phyloP scores from a whole-genome alignment of 2,113 vertebrate genomes.

The Genyomyrus donnyi region DNA sequence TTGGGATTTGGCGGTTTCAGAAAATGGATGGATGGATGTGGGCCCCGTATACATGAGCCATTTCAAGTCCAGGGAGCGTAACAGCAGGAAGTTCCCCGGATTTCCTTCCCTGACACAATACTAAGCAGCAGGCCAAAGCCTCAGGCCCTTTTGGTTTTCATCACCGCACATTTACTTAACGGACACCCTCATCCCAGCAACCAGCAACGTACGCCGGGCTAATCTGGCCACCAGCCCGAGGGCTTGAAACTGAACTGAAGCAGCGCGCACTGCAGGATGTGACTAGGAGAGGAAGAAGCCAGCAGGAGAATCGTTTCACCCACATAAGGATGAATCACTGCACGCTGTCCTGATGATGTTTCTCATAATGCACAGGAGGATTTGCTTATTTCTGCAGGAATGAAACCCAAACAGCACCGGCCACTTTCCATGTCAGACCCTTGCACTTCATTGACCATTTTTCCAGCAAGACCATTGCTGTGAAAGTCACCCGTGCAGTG shows the following conservation, averaged over 20 bases:
- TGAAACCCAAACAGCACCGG: not conserved
- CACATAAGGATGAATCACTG: not conserved
- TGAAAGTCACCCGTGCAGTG: not conserved
- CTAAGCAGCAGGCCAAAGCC: not conserved
- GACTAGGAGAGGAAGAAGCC: not conserved
- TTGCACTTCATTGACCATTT: not conserved
- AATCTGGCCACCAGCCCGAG: not conserved
- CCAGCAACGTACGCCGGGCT: not conserved
- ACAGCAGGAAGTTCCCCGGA: conserved; percentile 2
- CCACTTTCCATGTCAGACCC: not conserved
- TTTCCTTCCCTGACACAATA: not conserved
- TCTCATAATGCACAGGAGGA: not conserved
- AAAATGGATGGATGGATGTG: too few species aligned
- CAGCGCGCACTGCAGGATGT: not conserved
- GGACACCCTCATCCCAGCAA: not conserved
- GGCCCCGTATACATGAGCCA: not conserved
- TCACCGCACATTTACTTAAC: not conserved
- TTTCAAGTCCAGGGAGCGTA: not conserved
- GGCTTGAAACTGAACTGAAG: not conserved
- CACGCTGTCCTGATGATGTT: not conserved
- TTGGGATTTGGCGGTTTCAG: too few species aligned
- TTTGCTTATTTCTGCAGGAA: not conserved
- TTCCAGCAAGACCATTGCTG: not conserved
- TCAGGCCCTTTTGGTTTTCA: not conserved
- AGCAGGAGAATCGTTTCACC: not conserved